Evolutionary conservation across 1,140 invertebrate species (phyloP).

Genomic region (Drosophila eugracilis): DNA sequence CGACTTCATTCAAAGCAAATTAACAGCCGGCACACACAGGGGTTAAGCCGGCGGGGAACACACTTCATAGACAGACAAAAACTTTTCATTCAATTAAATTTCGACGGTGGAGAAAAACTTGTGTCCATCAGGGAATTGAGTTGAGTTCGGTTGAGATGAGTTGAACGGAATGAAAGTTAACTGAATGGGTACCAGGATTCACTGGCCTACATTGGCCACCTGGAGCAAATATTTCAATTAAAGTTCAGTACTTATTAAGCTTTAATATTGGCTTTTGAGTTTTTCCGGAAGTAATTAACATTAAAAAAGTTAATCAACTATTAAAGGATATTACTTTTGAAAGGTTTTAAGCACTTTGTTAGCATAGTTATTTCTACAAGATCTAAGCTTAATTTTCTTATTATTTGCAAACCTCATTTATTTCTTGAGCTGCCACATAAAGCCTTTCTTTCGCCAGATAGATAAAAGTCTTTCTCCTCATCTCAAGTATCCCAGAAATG

Average conservation of each 20-base stretch:
- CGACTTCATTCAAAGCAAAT: slow-evolving; percentile 81
- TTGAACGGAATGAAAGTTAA: slow-evolving; percentile 27
- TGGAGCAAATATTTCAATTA: not conserved
- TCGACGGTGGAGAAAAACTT: slow-evolving; percentile 53
- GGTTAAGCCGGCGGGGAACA: not conserved
- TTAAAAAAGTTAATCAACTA: no score
- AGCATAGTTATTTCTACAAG: not conserved
- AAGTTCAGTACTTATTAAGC: not conserved
- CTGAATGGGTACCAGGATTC: not conserved
- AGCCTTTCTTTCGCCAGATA: not conserved
- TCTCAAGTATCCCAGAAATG: not conserved
- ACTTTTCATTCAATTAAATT: slow-evolving; percentile 81
- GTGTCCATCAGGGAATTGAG: slow-evolving; percentile 34
- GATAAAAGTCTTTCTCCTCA: not conserved
- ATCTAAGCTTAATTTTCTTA: not conserved
- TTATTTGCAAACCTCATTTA: slow-evolving; percentile 8
- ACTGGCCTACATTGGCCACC: not conserved
- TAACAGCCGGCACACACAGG: slow-evolving; percentile 60
- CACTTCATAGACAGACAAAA: slow-evolving; percentile 49
- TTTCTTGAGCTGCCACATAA: not conserved
- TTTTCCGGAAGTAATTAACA: no score
- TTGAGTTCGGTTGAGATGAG: slow-evolving; percentile 21
- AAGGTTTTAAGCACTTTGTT: not conserved
- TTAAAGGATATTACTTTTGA: not conserved
- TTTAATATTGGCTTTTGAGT: not conserved